Evolutionary conservation across 2,888 invertebrate genomes (phyloP).

Genomic region (Phytoseiulus persimilis): DNA sequence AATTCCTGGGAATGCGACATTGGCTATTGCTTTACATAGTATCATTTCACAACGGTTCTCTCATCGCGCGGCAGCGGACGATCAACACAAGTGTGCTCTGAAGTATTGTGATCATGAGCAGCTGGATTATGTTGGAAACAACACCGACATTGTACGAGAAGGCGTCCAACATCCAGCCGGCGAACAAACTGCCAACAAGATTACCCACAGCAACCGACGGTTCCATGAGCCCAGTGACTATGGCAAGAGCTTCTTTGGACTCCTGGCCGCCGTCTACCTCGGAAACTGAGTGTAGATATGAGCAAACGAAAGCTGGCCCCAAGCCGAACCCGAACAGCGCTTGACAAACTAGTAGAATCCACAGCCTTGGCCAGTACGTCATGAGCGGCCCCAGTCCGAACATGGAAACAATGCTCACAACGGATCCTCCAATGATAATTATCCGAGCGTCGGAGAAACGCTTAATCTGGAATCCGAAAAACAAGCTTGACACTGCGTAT

Average conservation of each 20-base stretch:
- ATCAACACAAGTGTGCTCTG: neutral
- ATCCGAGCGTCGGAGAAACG: conserved; percentile 31
- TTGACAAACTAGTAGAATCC: conserved; percentile 14
- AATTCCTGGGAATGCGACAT: no score
- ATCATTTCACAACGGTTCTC: neutral
- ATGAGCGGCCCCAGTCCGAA: conserved; percentile 18
- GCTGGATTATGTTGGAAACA: neutral
- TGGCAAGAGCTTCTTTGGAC: conserved; percentile 20
- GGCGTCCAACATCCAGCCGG: conserved; percentile 31
- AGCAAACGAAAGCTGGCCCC: conserved; percentile 36
- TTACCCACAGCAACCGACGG: conserved; percentile 18
- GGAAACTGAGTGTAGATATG: conserved; percentile 25
- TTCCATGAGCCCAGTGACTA: conserved; percentile 20
- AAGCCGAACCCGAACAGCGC: conserved; percentile 13
- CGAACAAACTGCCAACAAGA: conserved; percentile 15
- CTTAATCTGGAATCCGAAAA: conserved; percentile 33
- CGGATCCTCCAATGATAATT: conserved; percentile 16
- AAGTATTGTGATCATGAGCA: neutral
- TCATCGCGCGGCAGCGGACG: neutral
- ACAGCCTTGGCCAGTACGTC: neutral
- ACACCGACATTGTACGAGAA: conserved; percentile 18
- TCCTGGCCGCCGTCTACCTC: neutral
- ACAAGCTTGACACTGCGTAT: conserved; percentile 19
- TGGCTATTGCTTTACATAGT: neutral
- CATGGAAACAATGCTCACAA: neutral